These are phyloP conservation scores for Furcula furcula DNA, from an alignment of 2,888 invertebrate species.

Conservation along the genomic window DNA sequence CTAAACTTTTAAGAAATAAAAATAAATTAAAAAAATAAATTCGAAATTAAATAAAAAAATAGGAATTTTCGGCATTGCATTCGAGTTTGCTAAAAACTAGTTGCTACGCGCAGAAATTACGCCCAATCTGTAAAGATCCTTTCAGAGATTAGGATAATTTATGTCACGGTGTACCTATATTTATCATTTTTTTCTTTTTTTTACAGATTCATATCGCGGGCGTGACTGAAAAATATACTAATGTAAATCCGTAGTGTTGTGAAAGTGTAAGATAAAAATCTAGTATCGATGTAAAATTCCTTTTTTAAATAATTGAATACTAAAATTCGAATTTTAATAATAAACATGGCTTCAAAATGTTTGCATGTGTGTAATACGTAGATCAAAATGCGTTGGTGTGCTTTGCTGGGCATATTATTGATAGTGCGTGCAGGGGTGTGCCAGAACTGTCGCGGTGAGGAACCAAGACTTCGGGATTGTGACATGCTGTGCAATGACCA, in stretches of 20 bases:
- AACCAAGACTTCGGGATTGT: conserved; percentile 59
- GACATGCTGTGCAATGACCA: conserved; percentile 71
- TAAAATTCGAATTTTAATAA: background rate
- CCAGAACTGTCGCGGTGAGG: conserved; percentile 65
- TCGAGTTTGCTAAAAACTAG: no score
- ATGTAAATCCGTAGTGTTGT: conserved; percentile 32
- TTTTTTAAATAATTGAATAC: background rate
- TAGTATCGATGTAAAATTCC: conserved; percentile 17
- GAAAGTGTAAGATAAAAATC: conserved; percentile 18
- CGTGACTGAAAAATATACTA: conserved; percentile 13
- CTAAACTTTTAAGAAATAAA: no score
- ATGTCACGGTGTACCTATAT: no score
- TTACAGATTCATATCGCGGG: conserved; percentile 28
- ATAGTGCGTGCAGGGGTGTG: conserved; percentile 38
- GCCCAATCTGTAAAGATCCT: no score
- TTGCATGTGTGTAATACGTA: background rate
- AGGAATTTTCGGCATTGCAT: no score
- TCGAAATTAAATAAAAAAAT: no score
- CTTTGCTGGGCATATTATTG: conserved; percentile 31
- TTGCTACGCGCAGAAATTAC: no score
- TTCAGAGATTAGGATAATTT: no score
- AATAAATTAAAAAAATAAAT: no score
- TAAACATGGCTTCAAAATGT: background rate
- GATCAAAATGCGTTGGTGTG: conserved; percentile 50
- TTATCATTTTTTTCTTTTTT: conserved; percentile 28